A percentile compares a stretch with the other conserved stretches of the same genome.
phyloP scores from a whole-genome alignment of 2,888 invertebrate genomes.

The Hemistola chrysoprasaria region DNA sequence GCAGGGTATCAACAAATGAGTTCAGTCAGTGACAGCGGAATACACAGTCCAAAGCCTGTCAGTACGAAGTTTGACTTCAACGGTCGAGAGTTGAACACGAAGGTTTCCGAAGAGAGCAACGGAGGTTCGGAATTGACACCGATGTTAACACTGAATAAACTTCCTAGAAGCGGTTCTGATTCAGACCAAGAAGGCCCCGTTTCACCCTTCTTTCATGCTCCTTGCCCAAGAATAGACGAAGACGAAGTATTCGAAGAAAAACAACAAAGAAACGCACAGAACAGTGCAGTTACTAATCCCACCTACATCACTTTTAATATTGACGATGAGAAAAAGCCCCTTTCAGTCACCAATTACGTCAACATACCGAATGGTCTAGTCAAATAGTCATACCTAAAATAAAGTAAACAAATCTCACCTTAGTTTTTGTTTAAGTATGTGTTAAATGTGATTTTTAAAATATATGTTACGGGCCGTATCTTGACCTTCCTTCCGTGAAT shows the following conservation, averaged over 20 bases:
- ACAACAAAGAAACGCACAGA: slow-evolving; percentile 55
- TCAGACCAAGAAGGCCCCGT: slow-evolving; percentile 63
- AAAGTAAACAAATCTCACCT: slow-evolving; percentile 37
- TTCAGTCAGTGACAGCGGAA: slow-evolving; percentile 60
- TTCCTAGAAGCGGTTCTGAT: slow-evolving; percentile 66
- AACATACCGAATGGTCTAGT: slow-evolving; percentile 70
- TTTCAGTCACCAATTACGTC: slow-evolving; percentile 56
- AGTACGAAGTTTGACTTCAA: slow-evolving; percentile 79
- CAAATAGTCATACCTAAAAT: slow-evolving; percentile 49
- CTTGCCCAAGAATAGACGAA: slow-evolving; percentile 62
- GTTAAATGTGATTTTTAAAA: too few species aligned
- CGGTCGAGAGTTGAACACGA: slow-evolving; percentile 52
- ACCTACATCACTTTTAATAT: slow-evolving; percentile 65
- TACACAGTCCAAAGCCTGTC: slow-evolving; percentile 80
- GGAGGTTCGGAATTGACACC: slow-evolving; percentile 76
- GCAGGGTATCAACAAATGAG: slow-evolving; percentile 85
- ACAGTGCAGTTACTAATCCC: slow-evolving; percentile 63
- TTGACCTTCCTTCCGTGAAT: slow-evolving; percentile 11
- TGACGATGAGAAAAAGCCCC: slow-evolving; percentile 63
- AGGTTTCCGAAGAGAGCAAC: slow-evolving; percentile 46
- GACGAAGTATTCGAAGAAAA: slow-evolving; percentile 68
- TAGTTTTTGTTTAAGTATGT: slow-evolving; percentile 22
- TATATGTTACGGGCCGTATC: slow-evolving; percentile 10
- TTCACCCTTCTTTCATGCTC: slow-evolving; percentile 54
- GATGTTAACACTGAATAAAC: slow-evolving; percentile 74